Evolutionary conservation across 2,797 vertebrate species (phyloP), one percentile per base, ranked within the genome.

Genomic region (Harpagifer antarcticus): DNA sequence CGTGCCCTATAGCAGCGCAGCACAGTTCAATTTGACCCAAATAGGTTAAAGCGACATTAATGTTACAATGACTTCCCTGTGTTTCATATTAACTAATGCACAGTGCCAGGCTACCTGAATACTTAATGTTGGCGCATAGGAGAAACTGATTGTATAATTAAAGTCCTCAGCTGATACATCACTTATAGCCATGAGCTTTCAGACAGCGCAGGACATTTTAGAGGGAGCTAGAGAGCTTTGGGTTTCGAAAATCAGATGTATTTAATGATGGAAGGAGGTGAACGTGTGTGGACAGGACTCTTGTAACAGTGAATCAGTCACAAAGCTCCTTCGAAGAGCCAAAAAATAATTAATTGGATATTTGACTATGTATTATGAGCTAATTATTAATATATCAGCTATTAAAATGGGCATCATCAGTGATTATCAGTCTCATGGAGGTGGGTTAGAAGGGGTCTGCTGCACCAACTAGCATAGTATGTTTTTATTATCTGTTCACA

Each of bases 11-110:
- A 19, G 64, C 73, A 70, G 64, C 68, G 56, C 57, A 63, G 57
- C 57, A 40, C 75, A 69, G 58, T 53, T 73, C 69, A 72, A 62
- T 80, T 9, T 80, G 83, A 89, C 56, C 71, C 64, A 73, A 70
- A 76, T 82, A 80, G 66, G 72, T 76, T 61, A 72, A 80, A 74
- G 52, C 33, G 54, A 62, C 55, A 72, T 69, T 55, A 42, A 4
- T 66, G 58, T 57, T 62, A 57, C 50, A 54, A 17, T 49, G 20
- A 45, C 53, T n/a, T 65, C 54, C 9, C 37, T 63, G 57, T 49
- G 17, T 52, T 63, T 79, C 19, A 66, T 50, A 54, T 13, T 7
- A 53, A 55, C 31, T 63, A 52, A 75, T 48, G 20, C 19, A 49
- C 3, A 20, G 9, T 45, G 8, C 11, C 13, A 42, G 3, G 40